Evolutionary conservation across 2,888 invertebrate species (phyloP), one percentile per base, ranked within the genome.

Genomic region (Aplocera efformata): DNA sequence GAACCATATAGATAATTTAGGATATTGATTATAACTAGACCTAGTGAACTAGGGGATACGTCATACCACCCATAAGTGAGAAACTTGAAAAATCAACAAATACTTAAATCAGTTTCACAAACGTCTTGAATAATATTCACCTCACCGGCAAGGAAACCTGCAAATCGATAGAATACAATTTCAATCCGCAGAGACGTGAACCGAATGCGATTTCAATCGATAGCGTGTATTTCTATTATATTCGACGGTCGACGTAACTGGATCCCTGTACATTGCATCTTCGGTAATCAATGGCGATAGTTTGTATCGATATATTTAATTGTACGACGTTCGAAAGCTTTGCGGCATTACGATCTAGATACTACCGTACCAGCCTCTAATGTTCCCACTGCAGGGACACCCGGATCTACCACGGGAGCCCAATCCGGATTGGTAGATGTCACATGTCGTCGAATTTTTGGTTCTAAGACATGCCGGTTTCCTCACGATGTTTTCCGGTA

Each of bases 141-240:
- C n/a, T 17, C 35, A 22, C 37, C 46, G 41, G 41, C n/a, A 43
- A 35, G 34, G 48, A 37, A 41, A 35, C 43, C 47, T 34, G 39
- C 36, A 32, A 54, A 51, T 54, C 54, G 43, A 42, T 46, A 40
- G 50, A 54, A 54, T 50, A 52, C 41, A 42, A 52, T 54, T 51
- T 52, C 50, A 52, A 54, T 50, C 43, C 46, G 32, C 35, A 40
- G 30, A 39, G 26, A 51, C 50, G 53, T 54, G 49, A 39, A 43
- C 32, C 34, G 48, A 51, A 51, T 55, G 35, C 45, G 39, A 52
- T 53, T 45, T 39, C 40, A 34, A 45, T 33, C 37, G 43, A 40
- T 46, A 42, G 8, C 36, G 32, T 33, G 29, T 30, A 40, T 32
- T 42, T 30, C 32, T 42, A 32, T 42, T 47, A 47, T 42, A 40